Percentiles rank a stretch among this genome's conserved stretches.
Evolutionary conservation across 2,797 vertebrate species (phyloP).

Genomic region (Enteromius unitaeniatus): DNA sequence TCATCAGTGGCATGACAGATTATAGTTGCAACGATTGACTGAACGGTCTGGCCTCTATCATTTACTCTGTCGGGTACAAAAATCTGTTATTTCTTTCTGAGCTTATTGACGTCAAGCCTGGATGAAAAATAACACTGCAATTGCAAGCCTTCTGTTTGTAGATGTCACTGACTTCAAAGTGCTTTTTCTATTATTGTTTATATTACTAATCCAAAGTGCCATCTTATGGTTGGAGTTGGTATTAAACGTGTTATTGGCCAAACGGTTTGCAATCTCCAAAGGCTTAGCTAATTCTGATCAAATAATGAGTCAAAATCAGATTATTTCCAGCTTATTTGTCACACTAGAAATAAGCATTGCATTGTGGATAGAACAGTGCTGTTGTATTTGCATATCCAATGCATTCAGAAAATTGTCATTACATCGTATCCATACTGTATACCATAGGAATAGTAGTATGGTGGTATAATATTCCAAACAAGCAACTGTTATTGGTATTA

Average conservation of each 20-base stretch:
- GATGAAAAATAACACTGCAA: background rate
- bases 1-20: slow-evolving; percentile 61
- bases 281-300: background rate
- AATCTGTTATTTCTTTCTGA: slow-evolving; percentile 18
- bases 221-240: slow-evolving; percentile 13
- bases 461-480: background rate
- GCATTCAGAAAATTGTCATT: background rate
- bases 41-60: slow-evolving; percentile 57
- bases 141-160: slow-evolving; percentile 25
- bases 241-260: background rate
- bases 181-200: background rate
- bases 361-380: background rate
- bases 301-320: background rate
- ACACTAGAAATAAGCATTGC: background rate
- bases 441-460: background rate
- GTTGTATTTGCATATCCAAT: background rate
- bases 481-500: background rate
- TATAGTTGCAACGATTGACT: slow-evolving; percentile 69
- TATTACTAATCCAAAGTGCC: background rate
- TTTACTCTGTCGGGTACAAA: slow-evolving; percentile 46
- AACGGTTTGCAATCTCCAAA: background rate
- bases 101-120: slow-evolving; percentile 20
- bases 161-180: background rate
- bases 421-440: background rate
- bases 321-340: background rate